phyloP scores from a whole-genome alignment of 2,888 invertebrate species.

The Odontomyia ornata region DNA sequence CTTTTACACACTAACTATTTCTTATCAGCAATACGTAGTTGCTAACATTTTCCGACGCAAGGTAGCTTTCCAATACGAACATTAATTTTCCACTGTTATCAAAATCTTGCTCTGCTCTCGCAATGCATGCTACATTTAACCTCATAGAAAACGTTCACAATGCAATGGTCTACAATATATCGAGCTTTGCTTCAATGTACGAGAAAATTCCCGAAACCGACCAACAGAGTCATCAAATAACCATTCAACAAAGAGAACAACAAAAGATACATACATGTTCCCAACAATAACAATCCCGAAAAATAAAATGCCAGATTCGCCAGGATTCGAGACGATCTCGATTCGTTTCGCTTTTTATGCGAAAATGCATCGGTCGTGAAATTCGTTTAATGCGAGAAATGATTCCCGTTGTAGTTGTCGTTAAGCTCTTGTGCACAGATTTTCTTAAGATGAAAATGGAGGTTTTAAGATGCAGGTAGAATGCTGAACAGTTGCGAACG shows the following conservation, averaged over 20 bases:
- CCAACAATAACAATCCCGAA: slow-evolving; percentile 46
- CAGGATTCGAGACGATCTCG: slow-evolving; percentile 25
- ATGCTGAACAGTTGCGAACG: background rate
- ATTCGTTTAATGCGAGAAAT: slow-evolving; percentile 46
- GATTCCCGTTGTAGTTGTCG: slow-evolving; percentile 11
- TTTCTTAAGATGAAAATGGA: background rate
- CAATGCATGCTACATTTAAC: background rate
- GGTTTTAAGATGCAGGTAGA: background rate
- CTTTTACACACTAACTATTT: no score
- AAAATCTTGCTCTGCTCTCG: background rate
- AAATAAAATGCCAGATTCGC: slow-evolving; percentile 47
- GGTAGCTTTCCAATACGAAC: background rate
- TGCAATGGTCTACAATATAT: background rate
- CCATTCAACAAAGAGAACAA: slow-evolving; percentile 14
- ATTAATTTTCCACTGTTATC: background rate
- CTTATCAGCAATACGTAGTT: no score
- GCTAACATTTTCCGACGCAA: no score
- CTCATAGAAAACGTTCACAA: background rate
- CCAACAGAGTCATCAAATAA: slow-evolving; percentile 44
- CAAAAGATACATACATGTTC: slow-evolving; percentile 33
- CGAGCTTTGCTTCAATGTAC: background rate
- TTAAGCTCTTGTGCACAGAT: slow-evolving; percentile 9
- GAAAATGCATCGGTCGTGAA: slow-evolving; percentile 46
- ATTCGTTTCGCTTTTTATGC: slow-evolving; percentile 9
- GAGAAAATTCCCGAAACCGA: background rate